Percentiles rank a stretch among this genome's conserved stretches.
These are phyloP conservation scores for Choreutis nemorana DNA, from an alignment of 2,888 invertebrate species.

Conservation along the genomic window DNA sequence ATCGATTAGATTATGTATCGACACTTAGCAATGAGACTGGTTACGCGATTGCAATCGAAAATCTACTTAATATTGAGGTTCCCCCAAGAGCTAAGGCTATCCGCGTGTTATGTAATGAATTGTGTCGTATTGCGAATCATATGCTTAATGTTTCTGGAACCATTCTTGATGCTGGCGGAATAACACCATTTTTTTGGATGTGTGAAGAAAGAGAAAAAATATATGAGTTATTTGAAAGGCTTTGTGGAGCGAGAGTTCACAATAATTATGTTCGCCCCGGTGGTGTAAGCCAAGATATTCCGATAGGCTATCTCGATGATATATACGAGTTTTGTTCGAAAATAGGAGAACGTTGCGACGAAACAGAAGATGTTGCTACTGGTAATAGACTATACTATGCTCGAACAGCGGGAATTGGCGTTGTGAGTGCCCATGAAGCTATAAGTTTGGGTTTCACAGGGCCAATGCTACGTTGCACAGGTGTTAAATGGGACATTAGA, in stretches of 20 bases:
- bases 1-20: conserved; percentile 87
- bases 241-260: conserved; percentile 85
- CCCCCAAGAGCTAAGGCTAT: conserved; percentile 84
- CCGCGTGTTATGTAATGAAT: conserved; percentile 77
- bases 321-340: conserved; percentile 74
- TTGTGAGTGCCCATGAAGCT: conserved; percentile 77
- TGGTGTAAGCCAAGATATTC: conserved; percentile 71
- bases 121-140: conserved; percentile 83
- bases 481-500: conserved; percentile 88
- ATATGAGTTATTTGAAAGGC: conserved; percentile 84
- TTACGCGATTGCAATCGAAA: conserved; percentile 83
- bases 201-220: conserved; percentile 90
- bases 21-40: conserved; percentile 83
- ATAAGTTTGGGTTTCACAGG: conserved; percentile 74
- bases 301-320: conserved; percentile 78
- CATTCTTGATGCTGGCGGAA: conserved; percentile 83
- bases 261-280: conserved; percentile 84
- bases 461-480: conserved; percentile 81
- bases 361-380: conserved; percentile 82
- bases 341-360: conserved; percentile 79
- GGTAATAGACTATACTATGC: conserved; percentile 72
- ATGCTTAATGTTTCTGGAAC: conserved; percentile 77
- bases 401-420: conserved; percentile 78
- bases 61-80: conserved; percentile 77
- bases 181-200: conserved; percentile 91